Percentiles rank a stretch among this genome's conserved stretches.
Evolutionary conservation across 2,113 vertebrate genomes (phyloP).

Genomic region (Quiscalus mexicanus): DNA sequence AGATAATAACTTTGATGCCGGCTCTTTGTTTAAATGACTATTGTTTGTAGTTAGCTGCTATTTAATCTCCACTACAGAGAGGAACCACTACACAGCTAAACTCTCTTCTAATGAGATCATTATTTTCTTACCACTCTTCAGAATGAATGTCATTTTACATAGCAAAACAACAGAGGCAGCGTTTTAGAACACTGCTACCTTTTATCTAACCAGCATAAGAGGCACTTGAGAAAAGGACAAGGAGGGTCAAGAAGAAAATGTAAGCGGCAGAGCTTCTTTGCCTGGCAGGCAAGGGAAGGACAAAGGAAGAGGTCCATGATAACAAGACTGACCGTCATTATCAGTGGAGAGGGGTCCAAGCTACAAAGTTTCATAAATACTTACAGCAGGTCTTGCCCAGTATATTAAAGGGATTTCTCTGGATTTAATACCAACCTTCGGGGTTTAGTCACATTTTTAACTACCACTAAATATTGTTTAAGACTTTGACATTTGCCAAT

Average conservation of each 20-base stretch:
- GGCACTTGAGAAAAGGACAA: slow-evolving; percentile 73
- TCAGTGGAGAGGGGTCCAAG: not conserved
- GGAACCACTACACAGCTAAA: slow-evolving; percentile 70
- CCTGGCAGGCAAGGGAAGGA: slow-evolving; percentile 61
- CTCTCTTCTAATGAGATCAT: slow-evolving; percentile 73
- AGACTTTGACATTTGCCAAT: not conserved
- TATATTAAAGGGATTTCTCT: not conserved
- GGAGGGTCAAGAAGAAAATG: slow-evolving; percentile 71
- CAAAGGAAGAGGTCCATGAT: slow-evolving; percentile 51
- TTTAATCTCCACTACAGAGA: slow-evolving; percentile 74
- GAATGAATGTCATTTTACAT: slow-evolving; percentile 73
- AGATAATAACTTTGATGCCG: slow-evolving; percentile 59
- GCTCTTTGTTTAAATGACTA: slow-evolving; percentile 69
- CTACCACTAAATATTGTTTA: not conserved
- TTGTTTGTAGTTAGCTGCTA: slow-evolving; percentile 76
- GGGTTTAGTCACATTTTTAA: slow-evolving; percentile 10
- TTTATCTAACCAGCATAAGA: slow-evolving; percentile 74
- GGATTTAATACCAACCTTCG: not conserved
- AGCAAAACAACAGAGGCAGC: slow-evolving; percentile 69
- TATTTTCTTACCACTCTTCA: slow-evolving; percentile 71
- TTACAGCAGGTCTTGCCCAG: not conserved
- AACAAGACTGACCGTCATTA: slow-evolving; percentile 55
- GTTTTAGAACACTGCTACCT: slow-evolving; percentile 69
- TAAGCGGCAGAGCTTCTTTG: slow-evolving; percentile 49
- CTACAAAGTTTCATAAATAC: not conserved